Evolutionary conservation across 2,888 invertebrate species (phyloP).

Genomic region (Omphaloscelis lunosa): DNA sequence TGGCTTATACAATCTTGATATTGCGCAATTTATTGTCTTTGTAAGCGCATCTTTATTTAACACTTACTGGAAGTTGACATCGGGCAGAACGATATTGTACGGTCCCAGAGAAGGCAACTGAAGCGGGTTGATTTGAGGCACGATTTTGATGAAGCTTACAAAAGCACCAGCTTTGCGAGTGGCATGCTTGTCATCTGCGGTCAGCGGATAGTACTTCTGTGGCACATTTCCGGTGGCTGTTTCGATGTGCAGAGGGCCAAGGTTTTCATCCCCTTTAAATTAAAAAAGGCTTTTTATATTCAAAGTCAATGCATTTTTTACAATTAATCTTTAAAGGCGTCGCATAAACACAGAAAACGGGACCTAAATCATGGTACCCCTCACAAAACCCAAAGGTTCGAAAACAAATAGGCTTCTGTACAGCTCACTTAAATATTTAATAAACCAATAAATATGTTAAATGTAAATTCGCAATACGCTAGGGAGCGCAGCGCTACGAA

Average conservation of each 20-base stretch:
- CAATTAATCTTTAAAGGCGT: too few species aligned
- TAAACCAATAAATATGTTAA: background rate
- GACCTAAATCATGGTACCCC: background rate
- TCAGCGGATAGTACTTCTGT: conserved; percentile 33
- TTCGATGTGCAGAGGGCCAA: conserved; percentile 23
- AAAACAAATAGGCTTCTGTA: background rate
- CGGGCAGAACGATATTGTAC: conserved; percentile 29
- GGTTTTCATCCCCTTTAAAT: conserved; percentile 33
- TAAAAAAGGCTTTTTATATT: background rate
- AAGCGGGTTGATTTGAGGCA: conserved; percentile 50
- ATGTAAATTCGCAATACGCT: background rate
- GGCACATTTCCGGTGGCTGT: conserved; percentile 36
- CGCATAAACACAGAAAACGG: background rate
- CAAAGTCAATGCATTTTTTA: too few species aligned
- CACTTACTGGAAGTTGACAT: conserved; percentile 46
- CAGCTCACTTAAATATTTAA: background rate
- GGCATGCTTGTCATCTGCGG: conserved; percentile 40
- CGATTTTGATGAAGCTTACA: conserved; percentile 37
- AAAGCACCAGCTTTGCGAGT: conserved; percentile 50
- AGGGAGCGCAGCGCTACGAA: conserved; percentile 1
- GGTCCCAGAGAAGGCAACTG: conserved; percentile 30
- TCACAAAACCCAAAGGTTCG: background rate
- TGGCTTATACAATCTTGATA: background rate
- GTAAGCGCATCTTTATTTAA: background rate
- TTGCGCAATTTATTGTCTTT: background rate